Evolutionary conservation across 2,888 invertebrate genomes (phyloP), one percentile per base, ranked within the genome.

Genomic region (Cheilosia soror): DNA sequence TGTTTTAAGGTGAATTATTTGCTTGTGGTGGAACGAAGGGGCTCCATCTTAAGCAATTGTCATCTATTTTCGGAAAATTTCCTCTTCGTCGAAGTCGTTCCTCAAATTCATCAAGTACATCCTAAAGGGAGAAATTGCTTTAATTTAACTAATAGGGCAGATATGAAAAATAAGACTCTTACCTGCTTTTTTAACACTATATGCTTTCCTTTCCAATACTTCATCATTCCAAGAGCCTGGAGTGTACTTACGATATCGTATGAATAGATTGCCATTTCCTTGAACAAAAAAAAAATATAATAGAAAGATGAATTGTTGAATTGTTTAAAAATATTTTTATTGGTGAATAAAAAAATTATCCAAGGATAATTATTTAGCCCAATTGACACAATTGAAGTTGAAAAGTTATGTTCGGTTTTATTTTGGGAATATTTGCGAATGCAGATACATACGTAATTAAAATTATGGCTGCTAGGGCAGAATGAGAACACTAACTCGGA

Each of bases 151-250:
- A n/a, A 2, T 20, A 4, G 2, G 2, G 20, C 1, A 6, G 53
- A 11, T 33, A 51, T 11, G 2, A 55, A 13, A 33, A 20, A 7
- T 11, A 20, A 33, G 20, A 7, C 25, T 88, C 93, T 90, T 89
- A 96, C 97, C 95, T 97, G 97, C 93, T 97, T 97, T 92, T 98
- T 98, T 69, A 99, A 94, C 65, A 99, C 97, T 89, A 99, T 97
- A 93, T 99, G 99, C 92, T 98, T 98, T 82, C 98, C 98, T 93
- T 99, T 99, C 98, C 99, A 99, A 92, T 99, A 99, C 93, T 99
- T 99, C 95, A 99, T 96, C 95, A 99, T 97, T 6, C 98, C 98
- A 87, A 99, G 93, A 20, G 98, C 98, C 90, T 99, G 98, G 51
- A 99, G 93, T 4, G 99, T 99, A 87, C 98, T 98, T 29, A 99